phyloP scores from a whole-genome alignment of 2,888 invertebrate genomes.

The Disparrhopalites patrizii region DNA sequence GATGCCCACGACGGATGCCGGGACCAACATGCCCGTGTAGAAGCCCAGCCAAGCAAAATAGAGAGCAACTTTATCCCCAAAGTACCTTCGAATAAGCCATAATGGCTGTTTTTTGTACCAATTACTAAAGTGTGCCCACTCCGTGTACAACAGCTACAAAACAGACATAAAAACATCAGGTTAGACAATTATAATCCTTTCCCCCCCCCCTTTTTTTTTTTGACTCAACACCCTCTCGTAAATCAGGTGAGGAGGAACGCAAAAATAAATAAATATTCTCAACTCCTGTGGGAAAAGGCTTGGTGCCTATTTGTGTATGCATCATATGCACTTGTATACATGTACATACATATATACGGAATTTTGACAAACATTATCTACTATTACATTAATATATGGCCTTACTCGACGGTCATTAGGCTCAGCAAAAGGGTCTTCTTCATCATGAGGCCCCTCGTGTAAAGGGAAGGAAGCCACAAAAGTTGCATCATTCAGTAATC shows the following conservation, averaged over 20 bases:
- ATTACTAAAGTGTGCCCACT: slow-evolving; percentile 85
- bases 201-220: too few relatives aligned
- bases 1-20: slow-evolving; percentile 79
- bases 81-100: slow-evolving; percentile 80
- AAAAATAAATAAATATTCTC: not conserved
- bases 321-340: too few relatives aligned
- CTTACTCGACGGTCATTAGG: slow-evolving; percentile 69
- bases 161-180: not conserved
- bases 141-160: slow-evolving; percentile 72
- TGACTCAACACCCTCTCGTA: too few relatives aligned
- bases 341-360: too few relatives aligned
- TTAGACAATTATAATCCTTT: not conserved
- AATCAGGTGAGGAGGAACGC: too few relatives aligned
- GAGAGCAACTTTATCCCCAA: slow-evolving; percentile 84
- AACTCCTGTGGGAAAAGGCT: too few relatives aligned
- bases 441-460: slow-evolving; percentile 74
- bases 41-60: slow-evolving; percentile 94
- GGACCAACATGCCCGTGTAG: slow-evolving; percentile 83
- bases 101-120: slow-evolving; percentile 93
- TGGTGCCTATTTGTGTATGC: too few relatives aligned
- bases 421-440: slow-evolving; percentile 63
- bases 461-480: slow-evolving; percentile 80
- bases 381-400: slow-evolving; percentile 8
- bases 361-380: too few relatives aligned
- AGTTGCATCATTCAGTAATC: slow-evolving; percentile 75